Conservation (phyloP, 2,888 invertebrate species). For the Diaphora mendica region DNA sequence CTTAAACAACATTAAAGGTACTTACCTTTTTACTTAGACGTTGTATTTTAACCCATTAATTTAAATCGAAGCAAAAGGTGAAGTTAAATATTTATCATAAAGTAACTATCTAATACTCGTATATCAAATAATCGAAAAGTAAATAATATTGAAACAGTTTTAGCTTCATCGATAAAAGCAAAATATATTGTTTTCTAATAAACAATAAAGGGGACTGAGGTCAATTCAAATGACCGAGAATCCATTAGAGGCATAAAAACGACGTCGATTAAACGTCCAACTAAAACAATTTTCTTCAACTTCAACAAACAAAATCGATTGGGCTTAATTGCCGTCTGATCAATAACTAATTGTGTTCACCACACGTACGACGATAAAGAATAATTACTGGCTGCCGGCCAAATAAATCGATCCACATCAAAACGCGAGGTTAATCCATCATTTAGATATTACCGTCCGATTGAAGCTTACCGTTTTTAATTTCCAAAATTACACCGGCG, state of each 20-base stretch:
- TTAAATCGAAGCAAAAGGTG: not conserved
- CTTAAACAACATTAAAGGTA: constrained; percentile 71
- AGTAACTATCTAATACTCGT: not conserved
- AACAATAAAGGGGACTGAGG: constrained; percentile 67
- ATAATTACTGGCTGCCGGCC: constrained; percentile 86
- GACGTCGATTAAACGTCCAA: constrained; percentile 79
- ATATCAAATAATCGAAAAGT: constrained; percentile 24
- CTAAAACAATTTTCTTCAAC: constrained; percentile 86
- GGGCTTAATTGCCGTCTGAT: constrained; percentile 84
- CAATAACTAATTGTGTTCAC: constrained; percentile 86
- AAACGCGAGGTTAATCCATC: constrained; percentile 85
- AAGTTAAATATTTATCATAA: not conserved
- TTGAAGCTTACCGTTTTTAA: constrained; percentile 85
- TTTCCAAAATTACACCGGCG: constrained; percentile 83
- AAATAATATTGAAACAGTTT: constrained; percentile 33
- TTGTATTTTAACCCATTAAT: constrained; percentile 1
- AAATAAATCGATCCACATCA: constrained; percentile 86
- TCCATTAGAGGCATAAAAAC: constrained; percentile 81
- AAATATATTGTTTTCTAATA: constrained; percentile 70
- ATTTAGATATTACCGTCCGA: constrained; percentile 84
- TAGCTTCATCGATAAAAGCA: constrained; percentile 51
- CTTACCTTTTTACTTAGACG: constrained; percentile 55
- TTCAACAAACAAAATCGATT: constrained; percentile 86
- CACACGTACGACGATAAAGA: constrained; percentile 84
- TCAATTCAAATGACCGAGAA: constrained; percentile 75